Evolutionary conservation across 2,797 vertebrate genomes (phyloP), one percentile per base, ranked within the genome.

Genomic region (Crenichthys baileyi): DNA sequence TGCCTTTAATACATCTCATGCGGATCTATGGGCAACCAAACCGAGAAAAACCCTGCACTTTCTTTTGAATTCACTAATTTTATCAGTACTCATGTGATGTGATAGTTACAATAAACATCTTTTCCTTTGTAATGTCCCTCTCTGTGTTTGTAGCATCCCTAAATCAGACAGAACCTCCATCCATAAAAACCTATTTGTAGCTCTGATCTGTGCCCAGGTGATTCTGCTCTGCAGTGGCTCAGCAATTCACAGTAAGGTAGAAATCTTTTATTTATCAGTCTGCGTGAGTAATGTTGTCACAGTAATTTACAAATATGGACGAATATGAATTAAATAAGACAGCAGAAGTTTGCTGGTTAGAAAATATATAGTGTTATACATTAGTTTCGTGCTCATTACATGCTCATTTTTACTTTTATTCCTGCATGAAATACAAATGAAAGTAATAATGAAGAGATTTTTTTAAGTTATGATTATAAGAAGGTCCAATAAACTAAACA

Each of bases 151-250:
- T 46, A 96, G 96, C 77, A 96, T 96, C 77, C 96, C 96, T 51
- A 95, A 94, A 90, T 96, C 96, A 1, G 96, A 96, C 70, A 90
- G 96, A 76, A 96, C 94, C 5, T 95, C 95, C 55, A 95, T 96
- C 85, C 96, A 96, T 83, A 96, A 94, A 90, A 96, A 96, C 89
- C 93, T 96, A 56, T 96, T 96, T 76, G 78, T 95, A 3, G 93
- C 96, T 77, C 90, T 96, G 72, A 95, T 93, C 77, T 95, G 94
- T 15, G 96, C 96, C 55, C 96, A 96, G 89, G 94, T 96, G 63
- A 93, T 96, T 70, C 92, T 96, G 48, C 95, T 96, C 48, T 96
- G 96, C 92, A 96, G 96, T 48, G 94, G 95, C 73, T 95, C 96
- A 18, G 95, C 96, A 22, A 91, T 95, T 84, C 92, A 95, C 89